phyloP scores from a whole-genome alignment of 2,113 vertebrate species.

The Dromiciops gliroides region DNA sequence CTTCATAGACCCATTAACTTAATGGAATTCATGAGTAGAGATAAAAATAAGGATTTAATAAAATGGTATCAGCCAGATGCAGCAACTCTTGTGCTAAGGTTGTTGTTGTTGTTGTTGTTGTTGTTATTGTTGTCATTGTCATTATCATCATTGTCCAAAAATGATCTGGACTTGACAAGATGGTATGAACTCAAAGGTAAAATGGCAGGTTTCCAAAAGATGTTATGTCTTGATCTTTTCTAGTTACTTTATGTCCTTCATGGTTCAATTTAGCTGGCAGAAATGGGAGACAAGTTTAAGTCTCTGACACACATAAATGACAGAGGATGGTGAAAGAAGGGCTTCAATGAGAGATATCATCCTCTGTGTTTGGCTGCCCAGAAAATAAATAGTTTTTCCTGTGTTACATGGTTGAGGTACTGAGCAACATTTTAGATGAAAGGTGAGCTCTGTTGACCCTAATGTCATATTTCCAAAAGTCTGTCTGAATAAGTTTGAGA shows the following conservation, averaged over 20 bases:
- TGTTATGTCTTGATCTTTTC: not conserved
- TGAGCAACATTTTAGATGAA: not conserved
- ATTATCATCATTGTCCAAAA: not conserved
- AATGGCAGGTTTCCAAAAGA: not conserved
- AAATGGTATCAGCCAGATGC: not conserved
- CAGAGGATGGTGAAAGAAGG: no score
- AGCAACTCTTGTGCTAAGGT: not conserved
- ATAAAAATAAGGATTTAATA: not conserved
- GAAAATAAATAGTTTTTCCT: no score
- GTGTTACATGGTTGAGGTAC: not conserved
- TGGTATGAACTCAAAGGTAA: not conserved
- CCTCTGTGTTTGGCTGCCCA: no score
- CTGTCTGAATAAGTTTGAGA: not conserved
- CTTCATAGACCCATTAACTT: not conserved
- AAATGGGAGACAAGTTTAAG: not conserved
- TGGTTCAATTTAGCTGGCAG: not conserved
- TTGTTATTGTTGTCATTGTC: no score
- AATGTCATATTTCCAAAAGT: slow-evolving; percentile 26
- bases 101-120: not conserved
- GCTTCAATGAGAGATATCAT: no score
- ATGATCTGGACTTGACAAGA: not conserved
- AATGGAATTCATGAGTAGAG: not conserved
- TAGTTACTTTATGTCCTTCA: not conserved
- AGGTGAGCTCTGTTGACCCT: not conserved
- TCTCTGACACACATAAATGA: no score